Evolutionary conservation across 2,113 vertebrate genomes (phyloP).

Genomic region (Perca fluviatilis): DNA sequence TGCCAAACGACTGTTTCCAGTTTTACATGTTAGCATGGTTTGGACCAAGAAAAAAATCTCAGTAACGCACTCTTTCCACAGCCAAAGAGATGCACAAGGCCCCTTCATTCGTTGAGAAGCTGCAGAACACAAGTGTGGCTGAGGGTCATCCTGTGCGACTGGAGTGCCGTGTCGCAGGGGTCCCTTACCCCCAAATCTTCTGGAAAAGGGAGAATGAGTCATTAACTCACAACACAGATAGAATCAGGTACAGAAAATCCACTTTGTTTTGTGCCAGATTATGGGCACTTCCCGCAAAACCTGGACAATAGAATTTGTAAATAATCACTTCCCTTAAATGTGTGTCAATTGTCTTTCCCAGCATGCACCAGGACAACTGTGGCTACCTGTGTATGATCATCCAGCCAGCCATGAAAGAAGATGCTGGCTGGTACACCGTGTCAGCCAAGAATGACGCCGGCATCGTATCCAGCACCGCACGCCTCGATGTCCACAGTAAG

Average conservation of each 20-base stretch:
- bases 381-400: constrained; percentile 99
- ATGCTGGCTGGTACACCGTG: constrained; percentile 97
- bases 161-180: constrained; percentile 92
- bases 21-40: background rate
- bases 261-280: background rate
- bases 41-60: background rate
- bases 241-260: constrained; percentile 87
- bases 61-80: constrained; percentile 60
- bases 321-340: background rate
- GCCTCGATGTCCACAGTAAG: constrained; percentile 94
- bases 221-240: constrained; percentile 96
- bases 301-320: background rate
- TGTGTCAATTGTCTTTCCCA: constrained; percentile 66
- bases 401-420: constrained; percentile 95
- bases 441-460: constrained; percentile 98
- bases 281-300: background rate
- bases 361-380: constrained; percentile 98
- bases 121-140: constrained; percentile 96
- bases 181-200: constrained; percentile 95
- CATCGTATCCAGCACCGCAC: constrained; percentile 96
- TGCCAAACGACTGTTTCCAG: no score
- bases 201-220: constrained; percentile 99
- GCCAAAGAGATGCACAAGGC: constrained; percentile 97
- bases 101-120: constrained; percentile 94
- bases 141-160: constrained; percentile 95